Percentiles rank a stretch among this genome's conserved stretches.
These are phyloP conservation scores for Nestor notabilis DNA, from an alignment of 2,113 vertebrate species.

Conservation along the genomic window DNA sequence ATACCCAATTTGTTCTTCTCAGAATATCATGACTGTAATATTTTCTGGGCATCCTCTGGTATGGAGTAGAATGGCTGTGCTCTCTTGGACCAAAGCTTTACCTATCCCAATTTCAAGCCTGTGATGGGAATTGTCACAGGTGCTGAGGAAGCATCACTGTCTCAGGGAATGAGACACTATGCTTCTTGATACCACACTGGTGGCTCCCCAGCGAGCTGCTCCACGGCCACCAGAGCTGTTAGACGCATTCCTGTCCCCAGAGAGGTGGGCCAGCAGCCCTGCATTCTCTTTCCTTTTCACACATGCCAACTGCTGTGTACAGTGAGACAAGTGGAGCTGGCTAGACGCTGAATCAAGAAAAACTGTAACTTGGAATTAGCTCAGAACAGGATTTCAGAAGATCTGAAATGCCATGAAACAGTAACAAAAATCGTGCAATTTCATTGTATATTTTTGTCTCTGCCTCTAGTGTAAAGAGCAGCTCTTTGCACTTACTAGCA, in stretches of 20 bases:
- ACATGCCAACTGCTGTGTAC: neutral
- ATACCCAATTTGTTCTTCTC: neutral
- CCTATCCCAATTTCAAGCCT: neutral
- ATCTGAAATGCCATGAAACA: neutral
- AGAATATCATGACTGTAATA: neutral
- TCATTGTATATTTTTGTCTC: neutral
- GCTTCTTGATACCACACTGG: neutral
- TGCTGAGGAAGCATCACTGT: neutral
- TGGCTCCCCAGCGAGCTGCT: neutral
- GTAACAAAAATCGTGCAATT: neutral
- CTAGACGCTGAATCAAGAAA: neutral
- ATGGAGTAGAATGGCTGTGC: neutral
- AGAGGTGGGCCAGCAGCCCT: neutral
- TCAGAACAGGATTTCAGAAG: neutral
- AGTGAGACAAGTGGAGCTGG: neutral
- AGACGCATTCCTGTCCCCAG: neutral
- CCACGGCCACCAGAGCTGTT: neutral
- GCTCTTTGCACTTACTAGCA: neutral
- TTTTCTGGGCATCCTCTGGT: neutral
- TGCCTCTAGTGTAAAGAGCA: neutral
- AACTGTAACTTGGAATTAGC: neutral
- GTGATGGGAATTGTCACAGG: neutral
- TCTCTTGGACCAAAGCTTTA: neutral
- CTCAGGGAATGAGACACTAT: neutral
- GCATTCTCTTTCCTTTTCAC: neutral